Evolutionary conservation across 2,888 invertebrate genomes (phyloP), one percentile per base, ranked within the genome.

Genomic region (Melieria omissa): DNA sequence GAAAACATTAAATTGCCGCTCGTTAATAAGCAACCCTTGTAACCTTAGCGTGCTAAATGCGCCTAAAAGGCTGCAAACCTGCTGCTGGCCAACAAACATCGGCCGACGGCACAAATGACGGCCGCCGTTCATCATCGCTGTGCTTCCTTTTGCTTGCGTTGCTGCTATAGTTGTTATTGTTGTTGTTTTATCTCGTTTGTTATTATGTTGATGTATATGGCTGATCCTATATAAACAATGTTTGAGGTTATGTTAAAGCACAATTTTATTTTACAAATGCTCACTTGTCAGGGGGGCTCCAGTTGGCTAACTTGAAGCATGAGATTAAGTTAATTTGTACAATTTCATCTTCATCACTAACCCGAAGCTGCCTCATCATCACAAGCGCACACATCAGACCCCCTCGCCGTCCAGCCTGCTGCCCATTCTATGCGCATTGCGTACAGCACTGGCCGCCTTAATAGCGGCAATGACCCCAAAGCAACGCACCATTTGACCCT

Each of bases 181-280:
- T 29, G 29, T 29, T 29, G 29, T 29, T 29, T 29, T 29, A 29
- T 52, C 12, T n/a, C 52, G 52, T 8, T 52, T 12, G 14, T 52
- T 12, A 52, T 52, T 12, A 52, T 64, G 8, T 41, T 65, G 57
- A 55, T 66, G 16, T 46, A 72, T 72, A 72, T 72, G 57, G 61
- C 67, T 73, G 70, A 75, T 75, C 75, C 73, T 72, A 45, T 73
- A 66, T 73, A 73, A 75, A 73, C 69, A 75, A 73, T 72, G 65
- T 46, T 63, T 58, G 47, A 72, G 70, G 65, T 75, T 75, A 72
- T 62, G 70, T 67, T 67, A 57, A 58, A 60, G 70, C 57, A 75
- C 68, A 65, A 71, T 72, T 75, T 73, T 65, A 73, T 73, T 68
- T 72, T 66, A 65, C 71, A 73, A 69, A 61, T 54, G 49, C 54